phyloP scores from a whole-genome alignment of 2,888 invertebrate species.

The Diarsia brunnea region DNA sequence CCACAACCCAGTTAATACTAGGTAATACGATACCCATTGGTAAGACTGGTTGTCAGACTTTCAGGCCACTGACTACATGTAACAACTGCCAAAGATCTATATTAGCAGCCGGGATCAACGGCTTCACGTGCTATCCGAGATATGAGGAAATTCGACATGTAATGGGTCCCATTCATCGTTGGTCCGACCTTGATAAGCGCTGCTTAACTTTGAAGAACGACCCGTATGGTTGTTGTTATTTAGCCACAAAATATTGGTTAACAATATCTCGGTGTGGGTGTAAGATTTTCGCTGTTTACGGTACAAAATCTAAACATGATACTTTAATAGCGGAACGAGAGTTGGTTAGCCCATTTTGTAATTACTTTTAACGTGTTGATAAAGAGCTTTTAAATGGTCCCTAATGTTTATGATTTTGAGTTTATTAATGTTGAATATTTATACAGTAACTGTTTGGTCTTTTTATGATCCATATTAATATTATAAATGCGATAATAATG shows the following conservation, averaged over 20 bases:
- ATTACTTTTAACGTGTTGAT: conserved; percentile 30
- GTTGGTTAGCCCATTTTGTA: conserved; percentile 5
- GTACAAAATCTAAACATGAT: conserved; percentile 10
- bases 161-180: neutral
- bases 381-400: conserved; percentile 21
- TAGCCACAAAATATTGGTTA: neutral
- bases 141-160: neutral
- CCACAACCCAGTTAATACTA: no score
- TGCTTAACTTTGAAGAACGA: neutral
- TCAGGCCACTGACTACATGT: no score
- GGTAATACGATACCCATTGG: no score
- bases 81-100: no score
- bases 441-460: neutral
- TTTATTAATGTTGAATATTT: conserved; percentile 15
- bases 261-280: neutral
- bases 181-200: neutral
- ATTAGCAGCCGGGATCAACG: neutral
- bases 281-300: conserved; percentile 23
- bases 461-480: neutral
- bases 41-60: no score
- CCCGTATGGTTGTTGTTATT: neutral
- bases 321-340: conserved; percentile 27
- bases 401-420: conserved; percentile 13
- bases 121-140: neutral
- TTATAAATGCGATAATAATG: neutral